Percentiles rank a stretch among this genome's conserved stretches.
These are phyloP conservation scores for Suricata suricatta DNA, from an alignment of 2,113 vertebrate genomes.

Conservation along the genomic window DNA sequence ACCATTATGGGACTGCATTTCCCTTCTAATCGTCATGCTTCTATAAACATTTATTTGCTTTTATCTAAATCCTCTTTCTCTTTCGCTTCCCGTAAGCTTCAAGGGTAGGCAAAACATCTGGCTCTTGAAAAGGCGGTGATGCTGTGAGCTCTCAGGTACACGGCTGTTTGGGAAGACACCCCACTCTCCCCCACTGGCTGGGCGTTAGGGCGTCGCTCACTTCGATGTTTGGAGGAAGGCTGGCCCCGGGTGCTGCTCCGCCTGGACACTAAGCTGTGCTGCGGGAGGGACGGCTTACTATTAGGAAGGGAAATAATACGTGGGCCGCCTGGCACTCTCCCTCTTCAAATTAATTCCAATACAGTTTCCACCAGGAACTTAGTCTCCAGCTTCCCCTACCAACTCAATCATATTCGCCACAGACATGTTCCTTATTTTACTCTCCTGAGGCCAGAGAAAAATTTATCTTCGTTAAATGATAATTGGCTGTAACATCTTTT, in stretches of 20 bases:
- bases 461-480: conserved; percentile 81
- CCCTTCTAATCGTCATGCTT: background rate
- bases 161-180: background rate
- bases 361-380: conserved; percentile 54
- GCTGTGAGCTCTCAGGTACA: background rate
- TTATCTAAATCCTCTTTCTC: background rate
- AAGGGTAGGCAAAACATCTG: background rate
- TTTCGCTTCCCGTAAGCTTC: background rate
- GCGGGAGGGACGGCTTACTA: background rate
- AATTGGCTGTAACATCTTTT: conserved; percentile 81
- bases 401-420: background rate
- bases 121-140: background rate
- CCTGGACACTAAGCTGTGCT: accelerated
- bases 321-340: background rate
- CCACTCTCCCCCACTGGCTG: background rate
- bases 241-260: background rate
- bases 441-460: conserved; percentile 53
- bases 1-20: background rate
- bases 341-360: conserved; percentile 61
- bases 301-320: background rate
- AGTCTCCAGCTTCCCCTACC: conserved; percentile 43
- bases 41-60: background rate
- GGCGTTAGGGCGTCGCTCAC: background rate
- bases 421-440: background rate
- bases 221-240: background rate